Base-by-base conservation (phyloP, 2,797 vertebrate species). In the Tarsius wallacei region DNA sequence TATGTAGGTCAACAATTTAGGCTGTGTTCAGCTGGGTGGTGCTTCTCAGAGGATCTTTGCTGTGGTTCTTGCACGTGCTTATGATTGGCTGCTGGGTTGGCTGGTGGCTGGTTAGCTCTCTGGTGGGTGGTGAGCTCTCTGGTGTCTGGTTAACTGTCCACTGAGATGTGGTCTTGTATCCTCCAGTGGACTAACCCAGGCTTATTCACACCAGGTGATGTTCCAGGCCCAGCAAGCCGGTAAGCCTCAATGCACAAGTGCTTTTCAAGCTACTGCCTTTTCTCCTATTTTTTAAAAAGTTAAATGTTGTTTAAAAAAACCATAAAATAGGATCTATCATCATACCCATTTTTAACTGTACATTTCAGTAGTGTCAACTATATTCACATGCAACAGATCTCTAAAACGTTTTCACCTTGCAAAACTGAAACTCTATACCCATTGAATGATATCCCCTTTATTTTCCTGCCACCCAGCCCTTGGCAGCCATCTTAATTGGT, bases 1-100 rank as follows among this genome's bases (percentile, higher is more conserved):
- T 76, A 71, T 71, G 49, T 33, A 81, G 53, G 66, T 51, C 88
- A 87, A 76, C 28, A 84, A 47, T 82, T 59, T 97, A 47, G 64
- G 14, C 53, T 90, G 17, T 80, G 84, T 83, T 89, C 68, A 68
- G 28, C 49, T 42, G n/a, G 16, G 26, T 70, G 36, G 19, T 90
- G 64, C 49, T 74, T n/a, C 22, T 83, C 33, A 73, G 70, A n/a
- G 74, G 12, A 74, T 93, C 5, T 91, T 91, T 96, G 42, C 53
- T 83, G 53, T 77, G 80, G 26, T 1, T 70, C 63, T 78, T 86
- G 24, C 17, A 47, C 64, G 33, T 80, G 22, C 78, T 61, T 33
- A 21, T 71, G 42, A 86, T n/a, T 78, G 74, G 55, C 17, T 94
- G 55, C 55, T 90, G 63, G 22, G 5, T 55, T 91, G 42, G 26